Conservation (phyloP, 2,888 invertebrate species). For the Protodeltote pygarga region DNA sequence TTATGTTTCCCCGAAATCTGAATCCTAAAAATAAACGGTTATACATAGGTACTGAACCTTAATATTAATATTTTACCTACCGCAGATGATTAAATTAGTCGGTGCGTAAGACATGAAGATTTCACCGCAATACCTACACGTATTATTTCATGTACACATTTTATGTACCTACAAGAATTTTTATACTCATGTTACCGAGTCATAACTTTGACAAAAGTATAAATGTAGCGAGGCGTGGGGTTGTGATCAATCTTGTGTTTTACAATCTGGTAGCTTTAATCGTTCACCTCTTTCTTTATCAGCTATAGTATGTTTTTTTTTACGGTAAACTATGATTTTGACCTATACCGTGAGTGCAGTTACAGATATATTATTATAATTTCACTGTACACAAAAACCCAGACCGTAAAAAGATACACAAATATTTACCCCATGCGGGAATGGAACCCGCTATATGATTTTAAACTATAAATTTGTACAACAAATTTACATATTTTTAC, state of each 20-base stretch:
- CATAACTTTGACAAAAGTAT: slow-evolving; percentile 39
- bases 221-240: slow-evolving; percentile 33
- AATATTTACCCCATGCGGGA: no score
- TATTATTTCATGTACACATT: slow-evolving; percentile 25
- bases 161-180: slow-evolving; percentile 30
- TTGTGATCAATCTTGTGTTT: slow-evolving; percentile 37
- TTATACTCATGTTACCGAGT: slow-evolving; percentile 37
- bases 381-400: no score
- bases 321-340: no score
- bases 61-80: slow-evolving; percentile 6
- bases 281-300: slow-evolving; percentile 11
- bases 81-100: slow-evolving; percentile 29
- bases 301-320: no score
- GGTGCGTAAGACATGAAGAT: slow-evolving; percentile 22
- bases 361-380: no score
- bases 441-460: no score
- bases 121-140: slow-evolving; percentile 42
- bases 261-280: slow-evolving; percentile 28
- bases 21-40: no score
- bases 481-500: no score
- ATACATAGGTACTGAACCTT: slow-evolving; percentile 5
- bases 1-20: no score
- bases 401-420: no score
- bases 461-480: no score
- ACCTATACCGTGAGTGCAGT: no score